These are phyloP conservation scores for Nemopilema nomurai DNA, from an alignment of 30 jellyfish, hydroid and myxozoan genomes.

Conservation along the genomic window DNA sequence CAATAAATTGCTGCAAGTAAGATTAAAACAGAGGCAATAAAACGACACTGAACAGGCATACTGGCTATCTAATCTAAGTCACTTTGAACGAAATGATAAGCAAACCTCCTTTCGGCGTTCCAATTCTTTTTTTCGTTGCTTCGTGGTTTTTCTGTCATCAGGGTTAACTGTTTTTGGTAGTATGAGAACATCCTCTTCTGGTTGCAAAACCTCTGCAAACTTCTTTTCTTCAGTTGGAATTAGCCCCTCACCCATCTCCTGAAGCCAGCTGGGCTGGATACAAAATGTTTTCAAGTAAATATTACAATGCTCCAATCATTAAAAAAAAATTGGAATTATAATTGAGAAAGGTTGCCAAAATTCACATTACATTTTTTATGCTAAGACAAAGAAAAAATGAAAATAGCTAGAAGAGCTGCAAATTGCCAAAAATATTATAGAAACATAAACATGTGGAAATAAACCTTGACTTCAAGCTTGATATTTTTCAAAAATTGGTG, in stretches of 20 bases:
- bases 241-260: constrained; percentile 94
- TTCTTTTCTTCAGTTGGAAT: background rate
- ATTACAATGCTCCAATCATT: too few species aligned
- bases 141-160: constrained; percentile 35
- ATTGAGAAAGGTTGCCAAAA: too few species aligned
- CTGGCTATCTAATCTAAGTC: background rate
- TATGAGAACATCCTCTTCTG: constrained; percentile 36
- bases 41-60: background rate
- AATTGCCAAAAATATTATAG: too few species aligned
- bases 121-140: constrained; percentile 52
- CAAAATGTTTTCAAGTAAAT: background rate
- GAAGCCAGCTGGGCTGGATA: constrained; percentile 78
- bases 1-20: background rate
- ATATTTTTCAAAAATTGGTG: too few species aligned
- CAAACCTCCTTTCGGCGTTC: constrained; percentile 44
- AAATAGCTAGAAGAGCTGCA: too few species aligned
- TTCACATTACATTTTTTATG: too few species aligned
- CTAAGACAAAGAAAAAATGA: too few species aligned
- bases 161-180: constrained; percentile 30
- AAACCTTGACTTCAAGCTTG: too few species aligned
- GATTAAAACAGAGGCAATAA: background rate
- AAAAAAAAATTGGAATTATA: too few species aligned
- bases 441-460: too few species aligned
- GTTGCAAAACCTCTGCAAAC: constrained; percentile 11
- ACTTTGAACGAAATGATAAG: background rate